phyloP scores from a whole-genome alignment of 2,797 vertebrate genomes.

The Bucorvus abyssinicus region DNA sequence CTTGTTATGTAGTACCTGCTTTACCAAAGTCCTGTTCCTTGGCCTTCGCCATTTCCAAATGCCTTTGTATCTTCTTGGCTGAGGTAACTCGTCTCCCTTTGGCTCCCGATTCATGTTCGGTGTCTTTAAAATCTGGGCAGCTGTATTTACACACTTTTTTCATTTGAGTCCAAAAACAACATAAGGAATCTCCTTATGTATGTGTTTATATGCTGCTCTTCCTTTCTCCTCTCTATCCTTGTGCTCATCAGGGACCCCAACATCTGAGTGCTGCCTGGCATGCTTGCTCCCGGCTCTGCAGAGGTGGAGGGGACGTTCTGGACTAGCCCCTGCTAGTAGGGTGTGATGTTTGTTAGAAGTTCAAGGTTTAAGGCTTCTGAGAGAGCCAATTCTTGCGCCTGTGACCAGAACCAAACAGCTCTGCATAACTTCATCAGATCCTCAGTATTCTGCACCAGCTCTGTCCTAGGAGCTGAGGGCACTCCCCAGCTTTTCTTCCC shows the following conservation, averaged over 20 bases:
- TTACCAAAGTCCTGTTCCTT: neutral
- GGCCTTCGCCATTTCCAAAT: constrained; percentile 36
- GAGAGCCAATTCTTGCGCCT: neutral
- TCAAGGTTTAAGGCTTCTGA: neutral
- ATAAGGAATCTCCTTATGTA: neutral
- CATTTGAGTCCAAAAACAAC: neutral
- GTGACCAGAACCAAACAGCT: neutral
- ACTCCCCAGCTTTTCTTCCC: neutral
- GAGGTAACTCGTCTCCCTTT: neutral
- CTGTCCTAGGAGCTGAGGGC: neutral
- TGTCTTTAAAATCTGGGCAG: neutral
- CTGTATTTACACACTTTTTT: neutral
- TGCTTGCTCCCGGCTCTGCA: neutral
- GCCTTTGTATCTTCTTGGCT: neutral
- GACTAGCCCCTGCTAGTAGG: no score
- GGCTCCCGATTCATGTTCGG: neutral
- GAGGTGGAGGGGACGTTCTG: neutral
- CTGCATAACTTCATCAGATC: neutral
- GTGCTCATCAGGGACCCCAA: neutral
- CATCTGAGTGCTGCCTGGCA: neutral
- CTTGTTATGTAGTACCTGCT: constrained; percentile 17
- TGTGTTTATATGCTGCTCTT: neutral
- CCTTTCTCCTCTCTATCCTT: neutral
- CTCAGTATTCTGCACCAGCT: neutral
- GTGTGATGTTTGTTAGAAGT: accelerated